These are phyloP conservation scores for Schrankia costaestrigalis DNA, from an alignment of 2,888 invertebrate genomes.

Conservation along the genomic window DNA sequence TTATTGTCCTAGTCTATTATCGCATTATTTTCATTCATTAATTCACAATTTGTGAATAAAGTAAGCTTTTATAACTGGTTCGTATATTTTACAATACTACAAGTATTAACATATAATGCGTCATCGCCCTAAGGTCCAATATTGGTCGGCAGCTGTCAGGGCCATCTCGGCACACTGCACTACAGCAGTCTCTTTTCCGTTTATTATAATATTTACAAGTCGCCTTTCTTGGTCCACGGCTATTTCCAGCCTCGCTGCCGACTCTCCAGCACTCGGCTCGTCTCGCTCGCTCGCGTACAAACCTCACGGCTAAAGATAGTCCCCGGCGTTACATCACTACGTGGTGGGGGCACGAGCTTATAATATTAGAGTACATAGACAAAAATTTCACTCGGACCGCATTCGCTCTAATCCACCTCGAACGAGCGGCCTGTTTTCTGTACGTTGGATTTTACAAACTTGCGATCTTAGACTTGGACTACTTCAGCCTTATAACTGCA, in stretches of 20 bases:
- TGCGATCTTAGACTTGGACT: constrained; percentile 39
- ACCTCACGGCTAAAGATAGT: constrained; percentile 70
- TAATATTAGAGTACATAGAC: constrained; percentile 79
- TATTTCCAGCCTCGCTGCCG: constrained; percentile 76
- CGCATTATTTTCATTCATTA: too few relatives aligned
- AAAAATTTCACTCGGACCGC: constrained; percentile 75
- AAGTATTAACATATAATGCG: constrained; percentile 28
- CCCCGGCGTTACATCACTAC: constrained; percentile 73
- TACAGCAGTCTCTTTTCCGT: constrained; percentile 71
- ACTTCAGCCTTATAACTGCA: not conserved
- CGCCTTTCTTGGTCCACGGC: constrained; percentile 83
- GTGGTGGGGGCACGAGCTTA: constrained; percentile 75
- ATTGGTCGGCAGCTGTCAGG: constrained; percentile 54
- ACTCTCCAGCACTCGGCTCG: constrained; percentile 57
- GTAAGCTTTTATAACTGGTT: constrained; percentile 34
- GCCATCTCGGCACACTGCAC: constrained; percentile 80
- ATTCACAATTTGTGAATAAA: constrained; percentile 38
- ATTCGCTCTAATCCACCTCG: constrained; percentile 67
- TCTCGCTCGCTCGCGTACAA: constrained; percentile 57
- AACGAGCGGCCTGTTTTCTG: constrained; percentile 61
- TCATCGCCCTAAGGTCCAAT: constrained; percentile 48
- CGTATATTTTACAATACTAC: constrained; percentile 28
- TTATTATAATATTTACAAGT: constrained; percentile 80
- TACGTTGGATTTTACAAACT: constrained; percentile 47
- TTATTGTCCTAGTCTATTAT: constrained; percentile 39